Conservation (phyloP, 2,888 invertebrate genomes). For the Trissoscelio sp. region DNA sequence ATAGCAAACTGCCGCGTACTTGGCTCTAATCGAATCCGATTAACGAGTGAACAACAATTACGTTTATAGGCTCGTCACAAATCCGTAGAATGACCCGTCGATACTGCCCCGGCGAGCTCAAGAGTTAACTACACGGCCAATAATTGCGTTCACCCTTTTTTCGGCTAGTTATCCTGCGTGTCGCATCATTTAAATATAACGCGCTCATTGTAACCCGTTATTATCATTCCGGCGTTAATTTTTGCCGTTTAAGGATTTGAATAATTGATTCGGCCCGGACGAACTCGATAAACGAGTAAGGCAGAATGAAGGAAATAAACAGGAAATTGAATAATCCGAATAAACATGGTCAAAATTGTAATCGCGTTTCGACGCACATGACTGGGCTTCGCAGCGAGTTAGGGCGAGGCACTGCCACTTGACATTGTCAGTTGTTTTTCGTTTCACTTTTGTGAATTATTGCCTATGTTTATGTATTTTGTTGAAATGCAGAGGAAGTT, state of each 20-base stretch:
- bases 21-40: slow-evolving; percentile 70
- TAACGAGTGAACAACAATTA: slow-evolving; percentile 69
- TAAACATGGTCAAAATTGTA: slow-evolving; percentile 15
- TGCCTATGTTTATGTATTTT: too few species aligned
- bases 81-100: slow-evolving; percentile 35
- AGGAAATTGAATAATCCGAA: slow-evolving; percentile 8
- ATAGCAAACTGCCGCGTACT: slow-evolving; percentile 61
- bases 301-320: slow-evolving; percentile 12
- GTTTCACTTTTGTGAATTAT: too few species aligned
- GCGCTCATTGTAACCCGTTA: not conserved
- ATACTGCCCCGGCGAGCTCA: slow-evolving; percentile 2
- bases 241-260: slow-evolving; percentile 14
- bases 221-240: not conserved
- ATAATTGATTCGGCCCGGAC: slow-evolving; percentile 3
- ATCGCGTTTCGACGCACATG: slow-evolving; percentile 4
- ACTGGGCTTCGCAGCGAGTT: not conserved
- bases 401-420: too few species aligned
- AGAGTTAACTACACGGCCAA: not conserved
- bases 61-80: slow-evolving; percentile 54
- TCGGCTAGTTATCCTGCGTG: too few species aligned
- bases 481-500: too few species aligned
- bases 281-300: not conserved
- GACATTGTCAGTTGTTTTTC: too few species aligned
- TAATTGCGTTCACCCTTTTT: slow-evolving; percentile 19
- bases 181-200: not conserved